phyloP scores from a whole-genome alignment of 2,113 vertebrate genomes.

The Sapayoa aenigma region DNA sequence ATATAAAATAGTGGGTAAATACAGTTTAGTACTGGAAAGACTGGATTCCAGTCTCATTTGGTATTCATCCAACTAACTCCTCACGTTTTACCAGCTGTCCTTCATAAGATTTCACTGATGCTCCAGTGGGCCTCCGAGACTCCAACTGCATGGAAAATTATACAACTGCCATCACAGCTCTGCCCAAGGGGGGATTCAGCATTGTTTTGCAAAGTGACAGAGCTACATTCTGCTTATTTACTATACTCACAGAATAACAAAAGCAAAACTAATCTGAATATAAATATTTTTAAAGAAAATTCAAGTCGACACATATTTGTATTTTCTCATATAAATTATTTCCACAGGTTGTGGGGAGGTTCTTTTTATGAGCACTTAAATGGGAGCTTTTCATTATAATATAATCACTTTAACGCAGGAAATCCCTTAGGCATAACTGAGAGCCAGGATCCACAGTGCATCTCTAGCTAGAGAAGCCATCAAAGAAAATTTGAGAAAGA shows the following conservation, averaged over 20 bases:
- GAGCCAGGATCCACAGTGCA: not conserved
- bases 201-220: not conserved
- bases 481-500: not conserved
- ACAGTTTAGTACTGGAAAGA: not conserved
- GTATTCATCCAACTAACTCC: conserved; percentile 4
- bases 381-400: not conserved
- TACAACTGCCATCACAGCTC: not conserved
- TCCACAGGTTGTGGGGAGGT: not conserved
- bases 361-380: not conserved
- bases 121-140: not conserved
- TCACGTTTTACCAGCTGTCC: not conserved
- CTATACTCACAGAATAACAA: not conserved
- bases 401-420: not conserved
- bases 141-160: not conserved
- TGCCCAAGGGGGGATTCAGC: not conserved
- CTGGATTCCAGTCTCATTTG: not conserved
- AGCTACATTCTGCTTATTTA: not conserved
- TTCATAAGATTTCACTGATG: conserved; percentile 20
- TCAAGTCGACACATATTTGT: not conserved
- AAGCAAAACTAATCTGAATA: not conserved
- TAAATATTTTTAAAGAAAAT: not conserved
- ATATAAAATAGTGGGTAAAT: not conserved
- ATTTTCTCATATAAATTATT: not conserved
- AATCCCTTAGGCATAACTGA: not conserved
- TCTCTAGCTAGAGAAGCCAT: not conserved